These are phyloP conservation scores for Steinernema khuongi DNA, from an alignment of 1,140 invertebrate genomes.

Conservation along the genomic window DNA sequence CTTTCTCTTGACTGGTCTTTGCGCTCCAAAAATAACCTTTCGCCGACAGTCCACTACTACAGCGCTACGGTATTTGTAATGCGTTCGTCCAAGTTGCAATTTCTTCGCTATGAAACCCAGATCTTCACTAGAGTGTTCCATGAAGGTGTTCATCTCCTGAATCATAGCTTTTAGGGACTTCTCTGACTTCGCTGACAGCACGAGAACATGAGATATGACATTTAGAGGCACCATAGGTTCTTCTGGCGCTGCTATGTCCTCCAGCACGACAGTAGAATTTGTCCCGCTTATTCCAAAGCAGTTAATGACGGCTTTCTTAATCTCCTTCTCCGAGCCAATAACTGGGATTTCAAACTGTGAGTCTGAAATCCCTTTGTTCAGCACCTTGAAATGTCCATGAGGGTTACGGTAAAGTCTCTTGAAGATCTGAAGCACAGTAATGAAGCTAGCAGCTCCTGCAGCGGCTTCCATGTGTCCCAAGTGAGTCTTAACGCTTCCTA, in stretches of 20 bases:
- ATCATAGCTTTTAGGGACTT: conserved; percentile 24
- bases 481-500: conserved; percentile 29
- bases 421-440: conserved; percentile 29
- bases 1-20: background rate
- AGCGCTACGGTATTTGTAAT: conserved; percentile 17
- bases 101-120: background rate
- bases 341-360: conserved; percentile 16
- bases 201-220: conserved; percentile 26
- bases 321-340: conserved; percentile 28
- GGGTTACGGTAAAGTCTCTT: conserved; percentile 22
- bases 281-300: conserved; percentile 52
- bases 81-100: conserved; percentile 9
- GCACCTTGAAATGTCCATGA: conserved; percentile 38
- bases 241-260: conserved; percentile 10
- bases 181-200: conserved; percentile 37
- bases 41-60: background rate
- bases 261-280: conserved; percentile 35
- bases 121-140: background rate
- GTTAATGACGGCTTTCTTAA: conserved; percentile 37
- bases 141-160: conserved; percentile 17
- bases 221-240: background rate
- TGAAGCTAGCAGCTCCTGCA: conserved; percentile 38
- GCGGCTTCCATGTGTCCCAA: conserved; percentile 46
- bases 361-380: conserved; percentile 32
- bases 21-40: background rate